Percentiles rank a stretch among this genome's conserved stretches.
Conservation (phyloP, 1,140 invertebrate genomes). For the Drosophila nannoptera region DNA sequence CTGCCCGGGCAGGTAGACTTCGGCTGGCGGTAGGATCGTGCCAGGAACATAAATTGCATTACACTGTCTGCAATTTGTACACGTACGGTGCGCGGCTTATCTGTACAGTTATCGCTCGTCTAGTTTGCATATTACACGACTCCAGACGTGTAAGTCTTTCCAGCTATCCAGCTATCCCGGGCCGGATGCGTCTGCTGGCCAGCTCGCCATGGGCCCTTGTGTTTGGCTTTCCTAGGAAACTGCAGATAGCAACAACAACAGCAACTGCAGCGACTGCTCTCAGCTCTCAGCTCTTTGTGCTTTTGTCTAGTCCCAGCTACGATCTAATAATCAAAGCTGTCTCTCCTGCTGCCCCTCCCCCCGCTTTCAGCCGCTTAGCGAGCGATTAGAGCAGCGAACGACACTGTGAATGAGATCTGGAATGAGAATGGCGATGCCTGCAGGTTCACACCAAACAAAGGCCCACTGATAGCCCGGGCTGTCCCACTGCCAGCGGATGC, state of each 20-base stretch:
- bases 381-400: constrained; percentile 54
- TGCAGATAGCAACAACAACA: constrained; percentile 40
- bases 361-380: constrained; percentile 53
- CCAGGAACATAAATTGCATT: constrained; percentile 58
- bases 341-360: constrained; percentile 9
- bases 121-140: constrained; percentile 76
- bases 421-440: constrained; percentile 46
- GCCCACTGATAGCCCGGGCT: constrained; percentile 53
- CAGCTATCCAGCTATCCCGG: constrained; percentile 28
- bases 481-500: background rate
- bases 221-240: constrained; percentile 59
- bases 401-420: constrained; percentile 28
- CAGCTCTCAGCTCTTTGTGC: constrained; percentile 21
- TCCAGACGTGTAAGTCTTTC: constrained; percentile 61
- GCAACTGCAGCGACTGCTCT: background rate
- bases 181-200: constrained; percentile 71
- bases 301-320: constrained; percentile 23
- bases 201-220: constrained; percentile 53
- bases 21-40: constrained; percentile 37
- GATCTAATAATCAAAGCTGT: constrained; percentile 60
- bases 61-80: constrained; percentile 67
- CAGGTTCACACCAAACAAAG: constrained; percentile 65
- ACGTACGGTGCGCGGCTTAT: constrained; percentile 53
- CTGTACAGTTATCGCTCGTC: constrained; percentile 72
- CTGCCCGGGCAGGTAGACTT: constrained; percentile 20